Evolutionary conservation across 2,888 invertebrate genomes (phyloP).

Genomic region (Icerya purchasi): DNA sequence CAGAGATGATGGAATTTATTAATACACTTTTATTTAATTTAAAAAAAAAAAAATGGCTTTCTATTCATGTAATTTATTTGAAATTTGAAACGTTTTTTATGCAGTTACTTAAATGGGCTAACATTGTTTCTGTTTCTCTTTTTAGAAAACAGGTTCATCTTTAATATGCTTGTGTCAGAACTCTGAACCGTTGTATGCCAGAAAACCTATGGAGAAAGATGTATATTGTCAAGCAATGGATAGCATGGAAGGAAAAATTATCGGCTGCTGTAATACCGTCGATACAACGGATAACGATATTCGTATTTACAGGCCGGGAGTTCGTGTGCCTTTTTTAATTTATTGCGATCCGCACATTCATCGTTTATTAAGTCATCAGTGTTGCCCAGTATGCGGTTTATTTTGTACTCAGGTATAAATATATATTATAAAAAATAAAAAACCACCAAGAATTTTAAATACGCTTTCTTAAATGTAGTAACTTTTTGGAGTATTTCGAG

Average conservation of each 20-base stretch:
- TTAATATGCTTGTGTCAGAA: slow-evolving; percentile 32
- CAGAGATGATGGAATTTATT: too few species aligned
- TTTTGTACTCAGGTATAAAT: slow-evolving; percentile 63
- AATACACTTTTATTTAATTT: too few species aligned
- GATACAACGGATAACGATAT: slow-evolving; percentile 34
- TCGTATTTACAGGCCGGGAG: slow-evolving; percentile 37
- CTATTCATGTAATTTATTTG: background rate
- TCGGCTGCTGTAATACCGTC: slow-evolving; percentile 59
- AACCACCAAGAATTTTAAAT: too few species aligned
- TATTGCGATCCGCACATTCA: slow-evolving; percentile 57
- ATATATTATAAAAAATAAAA: too few species aligned
- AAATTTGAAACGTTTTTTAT: background rate
- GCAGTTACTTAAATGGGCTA: background rate
- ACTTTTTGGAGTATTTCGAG: background rate
- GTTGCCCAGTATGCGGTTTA: slow-evolving; percentile 72
- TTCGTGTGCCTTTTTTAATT: slow-evolving; percentile 39
- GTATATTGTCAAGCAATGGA: slow-evolving; percentile 48
- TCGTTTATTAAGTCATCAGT: slow-evolving; percentile 56
- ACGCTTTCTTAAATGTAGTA: too few species aligned
- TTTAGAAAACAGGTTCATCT: slow-evolving; percentile 24
- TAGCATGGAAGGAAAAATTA: slow-evolving; percentile 44
- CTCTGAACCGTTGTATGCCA: slow-evolving; percentile 31
- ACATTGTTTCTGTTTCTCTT: background rate
- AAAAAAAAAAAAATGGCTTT: too few species aligned
- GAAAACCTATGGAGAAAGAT: slow-evolving; percentile 9